Base-by-base conservation (phyloP, 2,888 invertebrate genomes). In the Phymatocera aterrima region DNA sequence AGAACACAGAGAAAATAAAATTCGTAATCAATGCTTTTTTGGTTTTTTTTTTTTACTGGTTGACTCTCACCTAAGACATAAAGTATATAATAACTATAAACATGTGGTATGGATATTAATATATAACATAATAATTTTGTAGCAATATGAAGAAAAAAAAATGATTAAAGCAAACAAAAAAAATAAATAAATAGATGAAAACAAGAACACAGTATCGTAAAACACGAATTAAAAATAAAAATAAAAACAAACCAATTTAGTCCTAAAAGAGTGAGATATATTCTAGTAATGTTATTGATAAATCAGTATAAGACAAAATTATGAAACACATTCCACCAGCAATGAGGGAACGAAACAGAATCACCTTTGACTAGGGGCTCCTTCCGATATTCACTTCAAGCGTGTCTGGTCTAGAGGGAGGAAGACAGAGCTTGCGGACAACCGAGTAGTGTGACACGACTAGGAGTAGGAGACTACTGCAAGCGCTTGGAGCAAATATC, bases 71-170 rank as follows among this genome's bases (percentile, higher is more conserved):
- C 48, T n/a, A 34, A 51, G 48, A 51, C 72, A 72, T 72, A 72
- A n/a, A 34, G 15, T 28, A 12, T 28, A 64, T 2, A 64, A 31
- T n/a, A 51, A 10, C 18, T 51, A 34, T 51, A 83, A 82, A 80
- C 83, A 85, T 84, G 85, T 85, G 37, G 34, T 83, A 84, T 83
- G 83, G 82, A 86, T 83, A 85, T 84, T 82, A 81, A 84, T 81
- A 86, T 84, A 84, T 87, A n/a, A n/a, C n/a, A n/a, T n/a, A n/a
- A n/a, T n/a, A 87, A 84, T 86, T 85, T 85, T 84, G 82, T 86
- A 85, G 85, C 83, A 83, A 81, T 83, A 83, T 82, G 83, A 82
- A 57, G 10, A 28, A 40, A 40, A 40, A 40, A 40, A 40, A 40
- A 40, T 5, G 8, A 40, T 4, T 5, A 40, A 40, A 40, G 40